Evolutionary conservation across 2,797 vertebrate genomes (phyloP).

Genomic region (Falco columbarius): DNA sequence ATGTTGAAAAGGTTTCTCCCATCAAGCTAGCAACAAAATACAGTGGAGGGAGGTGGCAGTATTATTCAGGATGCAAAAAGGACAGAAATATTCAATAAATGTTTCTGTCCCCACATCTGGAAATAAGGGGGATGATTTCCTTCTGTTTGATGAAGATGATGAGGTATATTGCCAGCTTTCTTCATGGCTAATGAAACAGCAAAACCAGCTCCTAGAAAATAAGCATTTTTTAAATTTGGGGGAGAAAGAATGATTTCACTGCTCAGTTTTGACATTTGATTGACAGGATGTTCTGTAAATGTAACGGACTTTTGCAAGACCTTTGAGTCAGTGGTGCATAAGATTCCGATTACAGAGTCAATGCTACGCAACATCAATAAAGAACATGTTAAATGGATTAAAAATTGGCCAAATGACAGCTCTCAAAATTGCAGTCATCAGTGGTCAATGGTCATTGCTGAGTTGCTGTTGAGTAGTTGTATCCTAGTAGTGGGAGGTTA

Average conservation of each 20-base stretch:
- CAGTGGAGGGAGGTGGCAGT: neutral
- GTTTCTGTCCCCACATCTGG: neutral
- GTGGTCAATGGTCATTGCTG: neutral
- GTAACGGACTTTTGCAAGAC: neutral
- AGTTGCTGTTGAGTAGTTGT: neutral
- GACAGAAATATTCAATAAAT: neutral
- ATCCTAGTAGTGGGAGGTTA: neutral
- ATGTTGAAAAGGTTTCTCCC: neutral
- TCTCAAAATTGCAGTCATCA: neutral
- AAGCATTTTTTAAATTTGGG: neutral
- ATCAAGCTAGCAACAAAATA: neutral
- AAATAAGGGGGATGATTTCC: neutral
- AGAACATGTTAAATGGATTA: constrained; percentile 3
- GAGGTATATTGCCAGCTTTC: neutral
- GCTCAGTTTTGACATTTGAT: neutral
- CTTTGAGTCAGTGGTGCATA: constrained; percentile 3
- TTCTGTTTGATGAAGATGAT: neutral
- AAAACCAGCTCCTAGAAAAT: neutral
- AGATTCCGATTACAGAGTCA: neutral
- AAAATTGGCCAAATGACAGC: neutral
- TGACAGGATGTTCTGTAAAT: neutral
- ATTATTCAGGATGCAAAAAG: neutral
- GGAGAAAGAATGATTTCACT: neutral
- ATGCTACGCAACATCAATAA: neutral
- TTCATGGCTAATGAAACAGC: neutral